These are phyloP conservation scores for Chloebia gouldiae DNA, from an alignment of 2,113 vertebrate genomes.

Conservation along the genomic window DNA sequence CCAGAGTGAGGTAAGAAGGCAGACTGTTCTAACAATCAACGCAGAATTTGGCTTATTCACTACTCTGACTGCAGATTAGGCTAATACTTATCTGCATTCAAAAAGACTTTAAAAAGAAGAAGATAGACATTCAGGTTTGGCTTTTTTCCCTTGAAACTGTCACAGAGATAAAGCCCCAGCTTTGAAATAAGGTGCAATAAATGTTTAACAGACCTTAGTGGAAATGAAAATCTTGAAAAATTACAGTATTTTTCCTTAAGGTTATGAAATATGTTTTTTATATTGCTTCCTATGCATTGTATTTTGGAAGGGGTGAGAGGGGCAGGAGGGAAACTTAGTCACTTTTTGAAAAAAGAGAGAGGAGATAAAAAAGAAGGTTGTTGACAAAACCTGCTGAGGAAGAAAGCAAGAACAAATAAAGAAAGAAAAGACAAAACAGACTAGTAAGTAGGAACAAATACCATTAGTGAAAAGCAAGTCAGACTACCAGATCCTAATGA, in stretches of 20 bases:
- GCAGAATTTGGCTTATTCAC: neutral
- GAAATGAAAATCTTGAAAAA: neutral
- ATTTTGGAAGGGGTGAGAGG: neutral
- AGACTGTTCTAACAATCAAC: neutral
- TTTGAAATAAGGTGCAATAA: neutral
- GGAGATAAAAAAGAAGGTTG: neutral
- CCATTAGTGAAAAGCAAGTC: neutral
- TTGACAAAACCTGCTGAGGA: neutral
- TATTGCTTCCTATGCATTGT: neutral
- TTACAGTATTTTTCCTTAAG: neutral
- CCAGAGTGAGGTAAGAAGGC: neutral
- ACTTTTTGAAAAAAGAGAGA: neutral
- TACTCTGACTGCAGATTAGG: neutral
- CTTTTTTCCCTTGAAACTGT: neutral
- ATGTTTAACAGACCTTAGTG: neutral
- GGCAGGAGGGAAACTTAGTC: neutral
- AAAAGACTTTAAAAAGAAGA: neutral
- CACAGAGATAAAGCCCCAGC: neutral
- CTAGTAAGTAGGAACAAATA: neutral
- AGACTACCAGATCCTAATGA: neutral
- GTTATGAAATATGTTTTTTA: neutral
- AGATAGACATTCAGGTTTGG: rapidly evolving
- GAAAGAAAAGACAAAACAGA: neutral
- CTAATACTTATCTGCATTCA: neutral
- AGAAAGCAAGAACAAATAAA: neutral